Conservation (phyloP, 2,888 invertebrate genomes). For the Amblyjoppa fuscipennis region DNA sequence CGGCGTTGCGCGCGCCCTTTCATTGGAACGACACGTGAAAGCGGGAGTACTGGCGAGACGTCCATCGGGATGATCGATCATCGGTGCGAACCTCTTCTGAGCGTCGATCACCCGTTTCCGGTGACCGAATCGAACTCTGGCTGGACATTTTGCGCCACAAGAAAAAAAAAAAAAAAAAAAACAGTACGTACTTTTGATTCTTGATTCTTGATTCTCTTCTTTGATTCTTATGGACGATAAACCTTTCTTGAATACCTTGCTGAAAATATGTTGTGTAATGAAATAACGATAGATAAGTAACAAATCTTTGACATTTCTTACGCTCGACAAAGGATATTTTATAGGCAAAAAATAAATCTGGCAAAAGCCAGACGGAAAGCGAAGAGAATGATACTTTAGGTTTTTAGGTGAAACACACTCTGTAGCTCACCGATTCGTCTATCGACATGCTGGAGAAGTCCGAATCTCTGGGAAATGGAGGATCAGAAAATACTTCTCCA, state of each 20-base stretch:
- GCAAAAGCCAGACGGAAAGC: no score
- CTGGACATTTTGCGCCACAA: neutral
- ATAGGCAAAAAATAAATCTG: no score
- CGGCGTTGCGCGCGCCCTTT: conserved; percentile 38
- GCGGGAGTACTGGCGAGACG: conserved; percentile 33
- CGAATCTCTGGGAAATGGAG: no score
- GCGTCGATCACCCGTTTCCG: conserved; percentile 36
- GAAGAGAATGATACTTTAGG: no score
- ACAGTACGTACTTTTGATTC: neutral
- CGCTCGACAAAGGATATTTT: no score
- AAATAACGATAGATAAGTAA: no score
- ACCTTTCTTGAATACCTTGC: no score
- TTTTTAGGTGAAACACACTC: no score
- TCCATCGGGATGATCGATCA: conserved; percentile 59
- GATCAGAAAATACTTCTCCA: neutral
- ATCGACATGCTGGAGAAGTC: no score
- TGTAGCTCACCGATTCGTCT: no score
- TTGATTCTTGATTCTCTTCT: neutral
- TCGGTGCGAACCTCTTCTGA: conserved; percentile 6
- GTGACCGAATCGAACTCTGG: conserved; percentile 15
- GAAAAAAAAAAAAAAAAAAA: neutral
- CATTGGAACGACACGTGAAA: conserved; percentile 35
- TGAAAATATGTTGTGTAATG: no score
- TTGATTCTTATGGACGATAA: neutral
- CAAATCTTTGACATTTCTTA: no score